Evolutionary conservation across 1,140 invertebrate species (phyloP).

Genomic region (Magallana gigas): DNA sequence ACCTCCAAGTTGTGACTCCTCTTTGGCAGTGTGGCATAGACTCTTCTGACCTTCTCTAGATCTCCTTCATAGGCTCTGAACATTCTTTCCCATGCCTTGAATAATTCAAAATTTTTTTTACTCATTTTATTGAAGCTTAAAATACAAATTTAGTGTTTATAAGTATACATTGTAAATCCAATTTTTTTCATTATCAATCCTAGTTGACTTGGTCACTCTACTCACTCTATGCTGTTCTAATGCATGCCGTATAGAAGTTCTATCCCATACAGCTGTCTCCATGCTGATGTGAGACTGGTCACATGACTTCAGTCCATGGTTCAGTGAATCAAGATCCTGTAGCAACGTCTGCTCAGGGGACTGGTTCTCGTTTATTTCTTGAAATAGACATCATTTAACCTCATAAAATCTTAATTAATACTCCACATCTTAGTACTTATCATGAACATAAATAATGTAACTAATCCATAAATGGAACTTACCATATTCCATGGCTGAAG

Average conservation of each 20-base stretch:
- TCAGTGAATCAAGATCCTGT: conserved; percentile 70
- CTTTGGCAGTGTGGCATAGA: conserved; percentile 88
- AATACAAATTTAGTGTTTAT: neutral
- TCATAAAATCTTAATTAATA: neutral
- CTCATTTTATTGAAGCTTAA: neutral
- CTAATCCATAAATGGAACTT: neutral
- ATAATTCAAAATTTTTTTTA: neutral
- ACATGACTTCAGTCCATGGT: conserved; percentile 65
- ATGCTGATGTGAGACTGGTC: conserved; percentile 70
- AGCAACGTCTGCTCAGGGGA: conserved; percentile 68
- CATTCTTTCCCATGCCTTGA: conserved; percentile 80
- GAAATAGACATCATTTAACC: neutral
- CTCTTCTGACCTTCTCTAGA: conserved; percentile 90
- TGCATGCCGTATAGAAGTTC: conserved; percentile 61
- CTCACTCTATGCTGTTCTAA: conserved; percentile 70
- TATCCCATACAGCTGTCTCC: conserved; percentile 69
- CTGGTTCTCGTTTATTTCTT: conserved; percentile 62
- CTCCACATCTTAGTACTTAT: neutral
- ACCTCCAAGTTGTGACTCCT: conserved; percentile 92
- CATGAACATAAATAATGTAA: no score
- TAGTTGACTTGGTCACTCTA: neutral
- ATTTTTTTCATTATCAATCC: neutral
- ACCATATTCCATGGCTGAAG: conserved; percentile 78
- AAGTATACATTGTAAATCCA: neutral
- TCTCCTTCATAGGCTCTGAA: conserved; percentile 85